Evolutionary conservation across 2,888 invertebrate species (phyloP), one percentile per base, ranked within the genome.

Genomic region (Ernsta delagoae): DNA sequence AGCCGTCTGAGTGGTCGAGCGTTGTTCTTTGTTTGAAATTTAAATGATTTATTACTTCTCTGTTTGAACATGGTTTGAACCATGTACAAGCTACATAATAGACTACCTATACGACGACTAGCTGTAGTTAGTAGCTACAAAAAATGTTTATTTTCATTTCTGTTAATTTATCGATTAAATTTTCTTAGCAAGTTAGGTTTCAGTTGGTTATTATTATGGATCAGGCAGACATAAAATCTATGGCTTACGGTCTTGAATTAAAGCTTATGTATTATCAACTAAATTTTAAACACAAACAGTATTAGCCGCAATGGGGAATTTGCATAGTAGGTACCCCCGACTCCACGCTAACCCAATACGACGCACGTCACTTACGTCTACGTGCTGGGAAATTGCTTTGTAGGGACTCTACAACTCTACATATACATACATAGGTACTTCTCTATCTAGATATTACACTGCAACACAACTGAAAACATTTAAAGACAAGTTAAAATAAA

Each of bases 281-380:
- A 50, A 50, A 50, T 8, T 50, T 50, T 50, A 50, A 50, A 50
- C 50, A 50, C 8, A 50, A 88, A 88, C 87, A 87, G 78, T 72
- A 72, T 74, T 75, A 75, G 39, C 73, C 70, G 74, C 73, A 76
- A 81, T 81, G 77, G 77, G 75, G 75, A 78, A 88, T 89, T 89
- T 86, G 84, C 88, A 89, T 88, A 83, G 77, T 79, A 80, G 83
- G 81, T 79, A 80, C 83, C 81, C 79, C 81, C 80, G 77, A 34
- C 54, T 54, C 9, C 11, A 24, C 80, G 81, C 84, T 84, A 84
- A 85, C 85, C 83, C 83, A 86, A 86, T 84, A 79, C 77, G 80
- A 75, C 81, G 81, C 78, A 79, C 79, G 85, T 82, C 85, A 85
- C 83, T 80, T 79, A 79, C 71, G 71, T 76, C 74, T 82, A 84